Evolutionary conservation across 2,797 vertebrate genomes (phyloP), one percentile per base, ranked within the genome.

Genomic region (Varecia variegata): DNA sequence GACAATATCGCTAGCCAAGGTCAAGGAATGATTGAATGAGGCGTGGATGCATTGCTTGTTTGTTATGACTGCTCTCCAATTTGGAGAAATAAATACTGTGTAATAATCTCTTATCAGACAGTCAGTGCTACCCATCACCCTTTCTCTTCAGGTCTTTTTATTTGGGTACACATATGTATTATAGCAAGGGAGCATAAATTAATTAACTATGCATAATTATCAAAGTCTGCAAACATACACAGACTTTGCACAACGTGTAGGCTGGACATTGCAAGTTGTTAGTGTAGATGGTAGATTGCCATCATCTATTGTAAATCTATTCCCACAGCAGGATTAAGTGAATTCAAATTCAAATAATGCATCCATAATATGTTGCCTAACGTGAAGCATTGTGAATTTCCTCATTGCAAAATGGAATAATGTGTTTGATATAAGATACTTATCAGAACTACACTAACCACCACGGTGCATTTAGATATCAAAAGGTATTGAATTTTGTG

Each of bases 321-420:
- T 56, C 30, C 88, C 95, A 84, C 90, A 96, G 68, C 84, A 93
- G 86, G 91, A 96, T 76, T 76, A 91, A 86, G 70, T 80, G 25
- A 76, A 97, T 96, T 98, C 93, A 0, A 0, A 79, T 97, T 98
- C 96, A 90, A 88, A 96, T 93, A 97, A 96, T 56, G 68, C 56
- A 32, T 35, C 79, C 76, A 91, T 89, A 90, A 95, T 79, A 90
- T 92, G 90, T n/a, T 70, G 79, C 90, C 93, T 77, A 88, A 81
- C 45, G 56, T 67, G 96, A 95, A 68, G 50, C 70, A 68, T 27
- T 92, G 84, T 74, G 77, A 92, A 95, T 93, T 94, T 98, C 79
- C 90, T 90, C 86, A 43, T 47, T 71, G 68, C 54, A 83, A 58
- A 93, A 85, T 60, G 58, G 30, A 90, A 92, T 56, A 67, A 94